Conservation (phyloP, 1,140 invertebrate species). For the Microvelia longipes region DNA sequence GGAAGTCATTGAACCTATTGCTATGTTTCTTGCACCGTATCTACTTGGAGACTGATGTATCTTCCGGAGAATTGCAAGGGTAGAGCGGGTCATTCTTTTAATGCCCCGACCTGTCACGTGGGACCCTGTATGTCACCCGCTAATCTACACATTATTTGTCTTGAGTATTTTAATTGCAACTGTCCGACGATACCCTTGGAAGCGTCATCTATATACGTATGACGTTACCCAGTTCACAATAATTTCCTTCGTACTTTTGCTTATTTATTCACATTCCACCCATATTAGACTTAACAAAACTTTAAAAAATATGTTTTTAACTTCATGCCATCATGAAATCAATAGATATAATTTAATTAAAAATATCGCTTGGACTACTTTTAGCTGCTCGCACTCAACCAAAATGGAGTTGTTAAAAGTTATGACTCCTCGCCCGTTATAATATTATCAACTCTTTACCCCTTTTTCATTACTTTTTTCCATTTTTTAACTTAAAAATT, state of each 20-base stretch:
- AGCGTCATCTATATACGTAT: slow-evolving; percentile 17
- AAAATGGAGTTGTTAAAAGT: slow-evolving; percentile 20
- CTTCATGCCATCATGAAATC: too few species aligned
- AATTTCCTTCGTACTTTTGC: background rate
- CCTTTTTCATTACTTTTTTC: background rate
- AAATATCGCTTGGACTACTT: slow-evolving; percentile 10
- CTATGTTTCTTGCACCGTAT: slow-evolving; percentile 23
- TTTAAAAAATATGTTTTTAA: too few species aligned
- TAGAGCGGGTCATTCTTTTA: slow-evolving; percentile 24
- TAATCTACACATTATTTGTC: slow-evolving; percentile 5
- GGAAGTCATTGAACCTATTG: slow-evolving; percentile 35
- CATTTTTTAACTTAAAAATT: background rate
- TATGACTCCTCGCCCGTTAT: background rate
- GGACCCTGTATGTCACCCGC: slow-evolving; percentile 18
- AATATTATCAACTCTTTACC: background rate
- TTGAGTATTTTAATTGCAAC: background rate
- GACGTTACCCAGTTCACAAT: slow-evolving; percentile 21
- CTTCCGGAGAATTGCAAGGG: slow-evolving; percentile 19
- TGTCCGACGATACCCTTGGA: slow-evolving; percentile 9
- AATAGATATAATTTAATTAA: too few species aligned
- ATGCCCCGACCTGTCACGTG: slow-evolving; percentile 28
- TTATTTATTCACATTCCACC: too few species aligned
- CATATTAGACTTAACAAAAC: too few species aligned
- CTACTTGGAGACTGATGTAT: slow-evolving; percentile 23
- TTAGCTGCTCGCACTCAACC: slow-evolving; percentile 13